These are phyloP conservation scores for Cryptops parisi DNA, from an alignment of 2,888 invertebrate species.

Conservation along the genomic window DNA sequence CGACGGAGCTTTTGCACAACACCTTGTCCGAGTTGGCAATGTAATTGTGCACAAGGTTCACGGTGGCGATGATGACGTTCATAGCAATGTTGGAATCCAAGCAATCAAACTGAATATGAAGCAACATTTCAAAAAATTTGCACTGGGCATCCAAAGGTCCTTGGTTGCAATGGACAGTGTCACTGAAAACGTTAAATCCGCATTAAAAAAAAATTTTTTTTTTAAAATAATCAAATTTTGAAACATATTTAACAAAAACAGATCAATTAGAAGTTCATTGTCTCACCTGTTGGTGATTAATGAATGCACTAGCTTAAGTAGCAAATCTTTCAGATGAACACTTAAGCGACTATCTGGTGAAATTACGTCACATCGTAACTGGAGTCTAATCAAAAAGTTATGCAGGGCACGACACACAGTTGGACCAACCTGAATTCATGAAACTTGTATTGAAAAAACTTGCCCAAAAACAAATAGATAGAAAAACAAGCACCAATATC, in stretches of 20 bases:
- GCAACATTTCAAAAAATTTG: conserved; percentile 49
- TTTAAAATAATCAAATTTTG: not conserved
- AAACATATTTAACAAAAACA: not conserved
- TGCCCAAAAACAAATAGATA: not conserved
- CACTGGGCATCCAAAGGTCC: conserved; percentile 59
- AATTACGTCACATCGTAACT: conserved; percentile 43
- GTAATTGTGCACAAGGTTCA: conserved; percentile 27
- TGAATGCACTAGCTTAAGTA: conserved; percentile 54
- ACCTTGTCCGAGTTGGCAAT: conserved; percentile 28
- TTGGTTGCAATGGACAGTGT: conserved; percentile 30
- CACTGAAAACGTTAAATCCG: conserved; percentile 30
- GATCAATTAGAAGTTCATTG: not conserved
- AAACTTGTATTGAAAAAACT: conserved; percentile 26
- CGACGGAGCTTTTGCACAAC: conserved; percentile 30
- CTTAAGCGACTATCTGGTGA: conserved; percentile 38
- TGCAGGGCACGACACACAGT: conserved; percentile 56
- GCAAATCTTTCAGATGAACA: conserved; percentile 44
- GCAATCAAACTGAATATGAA: conserved; percentile 48
- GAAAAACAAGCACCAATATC: not conserved
- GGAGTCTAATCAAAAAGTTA: conserved; percentile 47
- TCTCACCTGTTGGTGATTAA: conserved; percentile 51
- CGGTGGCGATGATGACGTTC: conserved; percentile 56
- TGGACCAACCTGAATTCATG: conserved; percentile 51
- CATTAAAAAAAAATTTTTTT: not conserved
- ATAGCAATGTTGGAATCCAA: conserved; percentile 55